Percentiles rank a stretch among this genome's conserved stretches.
Conservation (phyloP, 2,797 vertebrate genomes). For the Myotis myotis region DNA sequence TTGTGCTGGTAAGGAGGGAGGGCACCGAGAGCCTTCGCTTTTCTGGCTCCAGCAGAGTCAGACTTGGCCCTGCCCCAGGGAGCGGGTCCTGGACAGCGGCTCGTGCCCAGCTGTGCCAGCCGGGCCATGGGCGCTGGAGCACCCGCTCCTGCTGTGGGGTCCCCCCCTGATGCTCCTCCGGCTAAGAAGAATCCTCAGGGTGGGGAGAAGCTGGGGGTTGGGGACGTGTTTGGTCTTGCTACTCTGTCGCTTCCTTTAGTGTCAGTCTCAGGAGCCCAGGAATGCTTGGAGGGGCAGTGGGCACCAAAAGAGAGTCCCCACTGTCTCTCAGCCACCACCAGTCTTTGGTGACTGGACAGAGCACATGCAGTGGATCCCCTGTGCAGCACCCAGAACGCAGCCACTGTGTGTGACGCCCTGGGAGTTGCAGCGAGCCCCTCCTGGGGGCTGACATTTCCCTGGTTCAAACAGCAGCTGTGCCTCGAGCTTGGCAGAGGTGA, state of each 20-base stretch:
- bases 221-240: neutral
- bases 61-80: neutral
- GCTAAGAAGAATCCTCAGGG: neutral
- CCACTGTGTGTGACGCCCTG: conserved; percentile 56
- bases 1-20: neutral
- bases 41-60: neutral
- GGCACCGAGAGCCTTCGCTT: neutral
- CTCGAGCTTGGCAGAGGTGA: conserved; percentile 71
- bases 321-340: conserved; percentile 17
- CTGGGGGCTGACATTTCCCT: conserved; percentile 79
- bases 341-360: conserved; percentile 67
- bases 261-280: neutral
- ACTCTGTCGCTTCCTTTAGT: neutral
- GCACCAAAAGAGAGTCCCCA: neutral
- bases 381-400: conserved; percentile 49
- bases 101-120: neutral
- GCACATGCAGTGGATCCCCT: conserved; percentile 64
- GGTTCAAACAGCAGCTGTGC: conserved; percentile 78
- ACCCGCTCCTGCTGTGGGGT: neutral
- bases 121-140: fast-evolving
- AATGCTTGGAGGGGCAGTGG: neutral
- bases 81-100: neutral
- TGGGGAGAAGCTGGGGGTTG: fast-evolving
- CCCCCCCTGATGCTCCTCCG: neutral
- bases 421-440: conserved; percentile 72